phyloP scores from a whole-genome alignment of 1,140 invertebrate genomes.

The Drosophila baimaii region DNA sequence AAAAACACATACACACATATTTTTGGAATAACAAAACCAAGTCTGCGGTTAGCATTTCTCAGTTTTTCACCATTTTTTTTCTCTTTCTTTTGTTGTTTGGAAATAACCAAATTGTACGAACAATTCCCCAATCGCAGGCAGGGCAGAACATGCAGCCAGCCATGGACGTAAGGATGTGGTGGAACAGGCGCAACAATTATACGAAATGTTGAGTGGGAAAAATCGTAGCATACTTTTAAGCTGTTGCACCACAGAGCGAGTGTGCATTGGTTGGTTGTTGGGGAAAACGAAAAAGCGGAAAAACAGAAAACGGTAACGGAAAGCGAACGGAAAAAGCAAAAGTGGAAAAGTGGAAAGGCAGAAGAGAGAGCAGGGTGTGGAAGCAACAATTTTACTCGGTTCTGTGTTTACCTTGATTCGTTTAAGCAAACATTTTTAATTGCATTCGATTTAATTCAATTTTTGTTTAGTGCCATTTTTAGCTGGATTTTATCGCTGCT shows the following conservation, averaged over 20 bases:
- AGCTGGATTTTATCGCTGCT: background rate
- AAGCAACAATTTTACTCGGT: constrained; percentile 47
- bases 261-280: constrained; percentile 33
- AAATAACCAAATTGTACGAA: constrained; percentile 4
- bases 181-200: constrained; percentile 47
- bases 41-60: constrained; percentile 16
- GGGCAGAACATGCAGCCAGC: constrained; percentile 6
- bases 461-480: constrained; percentile 26
- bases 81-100: background rate
- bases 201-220: constrained; percentile 41
- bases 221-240: constrained; percentile 70
- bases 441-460: constrained; percentile 38
- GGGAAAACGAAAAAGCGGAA: constrained; percentile 13
- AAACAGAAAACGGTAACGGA: constrained; percentile 3
- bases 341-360: constrained; percentile 12
- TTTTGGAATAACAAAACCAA: constrained; percentile 23
- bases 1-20: constrained; percentile 11
- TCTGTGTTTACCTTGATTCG: constrained; percentile 47
- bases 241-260: constrained; percentile 65
- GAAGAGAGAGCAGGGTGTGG: constrained; percentile 10
- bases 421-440: constrained; percentile 57
- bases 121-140: constrained; percentile 4
- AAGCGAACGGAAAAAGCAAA: constrained; percentile 17
- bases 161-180: constrained; percentile 5
- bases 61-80: background rate